Conservation (phyloP, 2,888 invertebrate species). For the Coleophora deauratella region DNA sequence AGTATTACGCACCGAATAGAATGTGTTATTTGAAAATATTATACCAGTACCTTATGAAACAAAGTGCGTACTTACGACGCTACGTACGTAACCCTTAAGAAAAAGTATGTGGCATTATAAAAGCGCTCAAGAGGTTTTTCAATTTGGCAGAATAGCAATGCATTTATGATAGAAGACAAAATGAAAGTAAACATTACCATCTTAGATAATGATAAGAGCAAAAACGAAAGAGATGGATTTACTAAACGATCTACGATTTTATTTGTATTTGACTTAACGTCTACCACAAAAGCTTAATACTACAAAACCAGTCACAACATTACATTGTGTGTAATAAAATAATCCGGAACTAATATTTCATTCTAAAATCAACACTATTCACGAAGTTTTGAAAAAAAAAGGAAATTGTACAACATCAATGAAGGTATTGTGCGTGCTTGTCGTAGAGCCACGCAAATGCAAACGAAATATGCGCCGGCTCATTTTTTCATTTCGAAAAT, state of each 20-base stretch:
- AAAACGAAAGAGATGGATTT: too few relatives aligned
- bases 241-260: too few relatives aligned
- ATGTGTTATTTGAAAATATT: too few relatives aligned
- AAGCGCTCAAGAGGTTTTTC: conserved; percentile 55
- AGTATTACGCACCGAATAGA: too few relatives aligned
- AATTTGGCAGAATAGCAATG: conserved; percentile 59
- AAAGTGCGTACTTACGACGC: conserved; percentile 50
- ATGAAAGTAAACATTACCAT: too few relatives aligned
- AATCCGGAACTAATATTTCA: conserved; percentile 55
- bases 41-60: too few relatives aligned
- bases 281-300: too few relatives aligned
- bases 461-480: conserved; percentile 31
- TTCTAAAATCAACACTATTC: conserved; percentile 53
- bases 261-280: too few relatives aligned
- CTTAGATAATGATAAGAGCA: too few relatives aligned
- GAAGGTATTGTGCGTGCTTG: conserved; percentile 43
- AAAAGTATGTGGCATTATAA: conserved; percentile 61
- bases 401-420: conserved; percentile 35
- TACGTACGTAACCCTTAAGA: conserved; percentile 49
- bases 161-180: too few relatives aligned
- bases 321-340: conserved; percentile 22
- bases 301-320: conserved; percentile 33
- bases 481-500: conserved; percentile 43
- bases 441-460: conserved; percentile 22
- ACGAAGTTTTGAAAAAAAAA: conserved; percentile 42